Evolutionary conservation across 2,113 vertebrate genomes (phyloP), one percentile per base, ranked within the genome.

Genomic region (Turdus rufiventris): DNA sequence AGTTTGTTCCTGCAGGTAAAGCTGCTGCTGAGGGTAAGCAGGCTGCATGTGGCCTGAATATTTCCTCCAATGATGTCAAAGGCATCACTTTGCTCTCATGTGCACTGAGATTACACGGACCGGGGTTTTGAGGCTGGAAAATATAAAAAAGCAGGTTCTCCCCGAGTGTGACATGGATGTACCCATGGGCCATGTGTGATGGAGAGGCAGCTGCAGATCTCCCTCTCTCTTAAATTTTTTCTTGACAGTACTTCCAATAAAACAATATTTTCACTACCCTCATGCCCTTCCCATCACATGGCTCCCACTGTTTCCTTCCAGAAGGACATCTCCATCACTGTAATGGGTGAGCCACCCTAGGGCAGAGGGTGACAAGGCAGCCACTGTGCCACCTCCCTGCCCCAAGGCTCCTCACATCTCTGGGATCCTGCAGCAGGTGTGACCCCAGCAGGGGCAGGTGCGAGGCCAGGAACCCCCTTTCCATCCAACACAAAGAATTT

Each of bases 301-400:
- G 24, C 28, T 83, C 31, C 12, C 5, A 0, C 45, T 26, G 18
- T 13, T 60, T 40, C 54, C 18, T 16, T 82, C 10, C 28, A 23
- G 25, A 48, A 65, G 14, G 13, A 14, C 20, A 47, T 28, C 29
- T 73, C 65, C 24, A 13, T 11, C 1, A 1, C 31, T 26, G 58
- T 16, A 15, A 2, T 1, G 12, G 28, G 40, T 0, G 0, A 14
- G n/a, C 36, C 11, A 1, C 4, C 7, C 29, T 2, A 3, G 21
- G 34, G 20, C 0, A 0, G 29, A 12, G 14, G 26, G 57, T 71
- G 71, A 38, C 38, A 34, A 10, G 15, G 34, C 0, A 5, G 14
- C 12, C 2, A 0, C 67, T 12, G 29, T 42, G 60, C 14, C 48
- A n/a, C 54, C 42, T 48, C 62, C 14, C 13, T 0, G 4, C 18